These are phyloP conservation scores for Phoxinus phoxinus DNA, from an alignment of 2,113 vertebrate species.

Conservation along the genomic window DNA sequence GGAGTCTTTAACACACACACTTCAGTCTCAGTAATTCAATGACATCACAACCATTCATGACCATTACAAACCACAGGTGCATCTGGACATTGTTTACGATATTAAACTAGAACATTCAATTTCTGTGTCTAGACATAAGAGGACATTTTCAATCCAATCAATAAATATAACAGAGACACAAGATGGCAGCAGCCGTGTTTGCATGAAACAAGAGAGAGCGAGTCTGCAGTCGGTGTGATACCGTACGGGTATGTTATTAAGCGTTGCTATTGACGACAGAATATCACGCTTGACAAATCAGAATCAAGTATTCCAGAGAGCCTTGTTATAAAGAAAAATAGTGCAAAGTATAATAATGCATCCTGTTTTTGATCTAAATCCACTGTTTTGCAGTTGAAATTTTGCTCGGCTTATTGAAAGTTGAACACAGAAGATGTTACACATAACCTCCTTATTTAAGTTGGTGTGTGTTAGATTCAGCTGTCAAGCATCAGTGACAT, in stretches of 20 bases:
- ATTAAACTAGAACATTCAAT: not conserved
- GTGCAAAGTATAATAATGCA: not conserved
- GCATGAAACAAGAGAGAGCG: no score
- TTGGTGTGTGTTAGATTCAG: not conserved
- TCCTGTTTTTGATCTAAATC: not conserved
- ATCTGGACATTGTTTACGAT: constrained; percentile 5
- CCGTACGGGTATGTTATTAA: no score
- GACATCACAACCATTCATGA: not conserved
- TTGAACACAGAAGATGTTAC: not conserved
- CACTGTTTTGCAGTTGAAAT: not conserved
- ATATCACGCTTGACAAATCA: no score
- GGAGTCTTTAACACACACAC: not conserved
- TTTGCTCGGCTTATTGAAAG: not conserved
- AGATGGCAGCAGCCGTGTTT: no score
- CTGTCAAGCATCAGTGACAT: not conserved
- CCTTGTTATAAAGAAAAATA: not conserved
- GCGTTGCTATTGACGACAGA: no score
- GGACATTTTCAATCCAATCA: not conserved
- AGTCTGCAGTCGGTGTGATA: no score
- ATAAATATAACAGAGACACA: no score
- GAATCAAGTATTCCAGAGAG: no score
- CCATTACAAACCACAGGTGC: constrained; percentile 8
- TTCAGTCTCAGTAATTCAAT: not conserved
- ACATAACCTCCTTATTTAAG: not conserved
- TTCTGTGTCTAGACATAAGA: not conserved